These are phyloP conservation scores for Calameuta pallipes DNA, from an alignment of 2,888 invertebrate species.

Conservation along the genomic window DNA sequence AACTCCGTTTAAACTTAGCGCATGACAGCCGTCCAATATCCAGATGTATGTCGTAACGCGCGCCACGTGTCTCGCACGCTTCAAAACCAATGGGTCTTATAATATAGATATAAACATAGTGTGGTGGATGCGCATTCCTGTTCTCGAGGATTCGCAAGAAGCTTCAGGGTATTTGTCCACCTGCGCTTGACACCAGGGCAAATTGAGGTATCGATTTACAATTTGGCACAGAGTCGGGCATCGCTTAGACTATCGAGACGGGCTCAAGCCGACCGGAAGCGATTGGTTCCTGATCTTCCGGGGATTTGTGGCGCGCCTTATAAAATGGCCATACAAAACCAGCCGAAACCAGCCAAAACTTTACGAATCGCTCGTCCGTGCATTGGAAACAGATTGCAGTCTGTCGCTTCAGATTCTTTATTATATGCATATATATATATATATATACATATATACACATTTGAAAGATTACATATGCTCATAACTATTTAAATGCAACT, in stretches of 20 bases:
- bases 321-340: not conserved
- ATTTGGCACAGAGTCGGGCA: slow-evolving; percentile 18
- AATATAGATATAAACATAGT: not conserved
- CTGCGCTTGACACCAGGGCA: slow-evolving; percentile 23
- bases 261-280: slow-evolving; percentile 5
- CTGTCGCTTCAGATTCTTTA: not conserved
- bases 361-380: not conserved
- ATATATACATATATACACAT: not conserved
- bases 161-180: slow-evolving; percentile 12
- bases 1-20: not conserved
- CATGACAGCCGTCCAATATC: not conserved
- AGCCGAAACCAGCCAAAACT: not conserved
- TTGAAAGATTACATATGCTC: not conserved
- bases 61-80: not conserved
- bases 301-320: not conserved
- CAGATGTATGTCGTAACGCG: not conserved
- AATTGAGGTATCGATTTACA: slow-evolving; percentile 27
- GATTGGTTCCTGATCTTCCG: slow-evolving; percentile 17
- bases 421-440: not conserved
- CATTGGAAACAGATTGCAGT: not conserved
- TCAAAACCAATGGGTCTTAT: not conserved
- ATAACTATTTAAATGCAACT: not conserved
- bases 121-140: not conserved
- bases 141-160: slow-evolving; percentile 2
- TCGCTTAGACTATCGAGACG: not conserved